Conservation (phyloP, 2,113 vertebrate genomes). For the Notothenia rossii region DNA sequence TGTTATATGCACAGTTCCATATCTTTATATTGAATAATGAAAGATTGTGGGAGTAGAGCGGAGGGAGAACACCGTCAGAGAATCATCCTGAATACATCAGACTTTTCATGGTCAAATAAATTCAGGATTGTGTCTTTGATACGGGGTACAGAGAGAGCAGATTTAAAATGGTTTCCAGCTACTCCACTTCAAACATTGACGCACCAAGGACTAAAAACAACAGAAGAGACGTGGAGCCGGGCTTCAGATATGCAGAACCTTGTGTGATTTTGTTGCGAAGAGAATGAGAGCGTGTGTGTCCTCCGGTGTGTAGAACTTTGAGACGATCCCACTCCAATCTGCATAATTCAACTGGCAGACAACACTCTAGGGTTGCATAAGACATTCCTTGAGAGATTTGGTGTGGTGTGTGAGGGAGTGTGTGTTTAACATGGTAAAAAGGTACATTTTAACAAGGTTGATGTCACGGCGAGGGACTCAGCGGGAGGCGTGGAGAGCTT, state of each 20-base stretch:
- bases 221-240: conserved; percentile 32
- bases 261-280: conserved; percentile 28
- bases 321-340: conserved; percentile 40
- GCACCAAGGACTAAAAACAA: conserved; percentile 55
- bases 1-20: not conserved
- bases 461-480: conserved; percentile 24
- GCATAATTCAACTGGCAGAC: conserved; percentile 59
- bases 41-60: not conserved
- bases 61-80: not conserved
- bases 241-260: conserved; percentile 58
- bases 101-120: conserved; percentile 59
- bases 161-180: conserved; percentile 62
- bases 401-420: conserved; percentile 23
- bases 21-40: conserved; percentile 10
- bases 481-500: not conserved
- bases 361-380: conserved; percentile 41
- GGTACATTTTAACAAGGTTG: conserved; percentile 51
- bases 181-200: conserved; percentile 58
- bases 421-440: conserved; percentile 52
- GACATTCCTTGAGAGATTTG: conserved; percentile 31
- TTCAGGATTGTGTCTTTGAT: conserved; percentile 57
- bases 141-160: conserved; percentile 29
- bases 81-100: conserved; percentile 24
- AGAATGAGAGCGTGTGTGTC: conserved; percentile 18
- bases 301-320: conserved; percentile 36